A percentile compares a stretch with the other conserved stretches of the same genome.
phyloP scores from a whole-genome alignment of 2,113 vertebrate species.

The Zosterops borbonicus region DNA sequence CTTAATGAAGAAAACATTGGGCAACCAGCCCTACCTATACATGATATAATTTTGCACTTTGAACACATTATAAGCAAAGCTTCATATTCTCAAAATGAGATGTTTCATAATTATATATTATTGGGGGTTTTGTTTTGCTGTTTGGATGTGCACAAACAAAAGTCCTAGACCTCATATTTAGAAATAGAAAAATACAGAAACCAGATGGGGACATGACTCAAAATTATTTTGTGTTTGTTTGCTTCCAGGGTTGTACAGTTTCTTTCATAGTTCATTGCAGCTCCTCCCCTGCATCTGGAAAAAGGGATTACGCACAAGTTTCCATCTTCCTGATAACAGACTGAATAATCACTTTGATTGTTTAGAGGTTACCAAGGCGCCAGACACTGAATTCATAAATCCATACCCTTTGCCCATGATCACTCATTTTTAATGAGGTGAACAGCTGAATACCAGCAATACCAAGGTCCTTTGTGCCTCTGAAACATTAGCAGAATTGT shows the following conservation, averaged over 20 bases:
- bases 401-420: neutral
- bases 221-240: neutral
- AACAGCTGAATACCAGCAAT: neutral
- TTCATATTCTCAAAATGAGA: neutral
- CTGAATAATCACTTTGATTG: conserved; percentile 25
- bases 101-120: neutral
- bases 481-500: conserved; percentile 19
- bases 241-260: conserved; percentile 15
- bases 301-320: conserved; percentile 11
- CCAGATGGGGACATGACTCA: neutral
- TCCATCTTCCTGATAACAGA: conserved; percentile 31
- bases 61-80: neutral
- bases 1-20: neutral
- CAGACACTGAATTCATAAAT: conserved; percentile 28
- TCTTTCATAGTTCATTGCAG: neutral
- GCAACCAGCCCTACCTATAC: neutral
- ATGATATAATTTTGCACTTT: neutral
- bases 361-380: conserved; percentile 30
- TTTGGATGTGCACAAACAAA: neutral
- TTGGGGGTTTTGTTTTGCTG: neutral
- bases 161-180: neutral
- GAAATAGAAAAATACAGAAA: neutral
- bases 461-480: conserved; percentile 5
- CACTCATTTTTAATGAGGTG: neutral
- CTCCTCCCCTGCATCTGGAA: conserved; percentile 36